These are phyloP conservation scores for Mythimna pallens DNA, from an alignment of 2,888 invertebrate genomes.

Conservation along the genomic window DNA sequence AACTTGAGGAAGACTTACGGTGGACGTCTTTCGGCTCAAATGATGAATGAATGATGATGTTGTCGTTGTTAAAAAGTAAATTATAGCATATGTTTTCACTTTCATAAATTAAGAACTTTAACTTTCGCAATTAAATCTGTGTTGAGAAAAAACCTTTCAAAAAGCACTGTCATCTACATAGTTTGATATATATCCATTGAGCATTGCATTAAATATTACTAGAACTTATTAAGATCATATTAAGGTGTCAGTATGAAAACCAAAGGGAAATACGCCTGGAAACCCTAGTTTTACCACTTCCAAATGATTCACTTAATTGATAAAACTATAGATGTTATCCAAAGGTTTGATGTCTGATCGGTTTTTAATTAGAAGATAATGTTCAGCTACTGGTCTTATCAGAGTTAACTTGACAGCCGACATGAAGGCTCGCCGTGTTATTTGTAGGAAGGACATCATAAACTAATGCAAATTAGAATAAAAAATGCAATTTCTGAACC, in stretches of 20 bases:
- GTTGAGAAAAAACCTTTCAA: not conserved
- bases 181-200: slow-evolving; percentile 4
- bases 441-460: not conserved
- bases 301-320: slow-evolving; percentile 30
- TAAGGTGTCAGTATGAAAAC: not conserved
- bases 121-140: too few relatives aligned
- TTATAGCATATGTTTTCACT: too few relatives aligned
- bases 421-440: slow-evolving; percentile 22
- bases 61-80: too few relatives aligned
- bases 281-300: slow-evolving; percentile 13
- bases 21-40: too few relatives aligned
- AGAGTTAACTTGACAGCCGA: slow-evolving; percentile 32
- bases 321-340: slow-evolving; percentile 44
- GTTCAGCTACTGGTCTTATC: slow-evolving; percentile 46
- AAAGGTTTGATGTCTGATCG: slow-evolving; percentile 32
- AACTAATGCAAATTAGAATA: not conserved
- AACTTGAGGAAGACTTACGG: too few relatives aligned
- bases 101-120: too few relatives aligned
- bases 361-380: slow-evolving; percentile 48
- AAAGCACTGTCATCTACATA: not conserved
- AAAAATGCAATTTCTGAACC: not conserved
- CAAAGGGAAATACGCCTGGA: not conserved
- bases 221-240: not conserved
- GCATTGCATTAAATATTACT: not conserved
- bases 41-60: too few relatives aligned